phyloP scores from a whole-genome alignment of 1,140 invertebrate genomes.

The Meloidogyne exigua region DNA sequence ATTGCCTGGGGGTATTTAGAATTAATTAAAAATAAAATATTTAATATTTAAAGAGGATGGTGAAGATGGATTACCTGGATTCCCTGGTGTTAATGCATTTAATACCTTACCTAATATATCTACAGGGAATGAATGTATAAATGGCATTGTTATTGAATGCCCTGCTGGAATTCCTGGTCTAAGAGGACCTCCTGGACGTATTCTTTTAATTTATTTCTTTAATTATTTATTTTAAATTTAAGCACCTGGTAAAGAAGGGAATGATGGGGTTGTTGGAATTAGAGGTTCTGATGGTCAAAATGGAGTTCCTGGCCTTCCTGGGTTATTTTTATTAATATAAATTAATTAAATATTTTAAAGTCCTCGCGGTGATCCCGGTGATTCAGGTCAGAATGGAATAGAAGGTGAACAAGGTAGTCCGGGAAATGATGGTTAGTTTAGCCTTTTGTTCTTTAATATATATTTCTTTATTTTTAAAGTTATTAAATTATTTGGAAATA shows the following conservation, averaged over 20 bases:
- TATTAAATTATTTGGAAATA: background rate
- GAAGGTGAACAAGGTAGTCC: conserved; percentile 2
- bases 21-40: background rate
- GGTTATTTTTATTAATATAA: background rate
- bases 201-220: background rate
- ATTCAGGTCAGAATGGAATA: background rate
- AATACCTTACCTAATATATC: background rate
- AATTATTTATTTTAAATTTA: background rate
- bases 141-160: background rate
- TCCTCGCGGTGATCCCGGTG: conserved; percentile 15
- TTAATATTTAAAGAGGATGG: background rate
- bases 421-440: background rate
- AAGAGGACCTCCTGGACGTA: background rate
- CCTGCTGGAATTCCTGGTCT: background rate
- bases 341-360: background rate
- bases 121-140: background rate
- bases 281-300: background rate
- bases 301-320: background rate
- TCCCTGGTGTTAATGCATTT: background rate
- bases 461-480: background rate
- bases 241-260: background rate
- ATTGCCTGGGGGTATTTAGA: background rate
- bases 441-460: no score
- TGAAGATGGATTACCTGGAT: background rate
- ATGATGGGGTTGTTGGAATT: background rate